Evolutionary conservation across 2,797 vertebrate genomes (phyloP), one percentile per base, ranked within the genome.

Genomic region (Gallinago stenura): DNA sequence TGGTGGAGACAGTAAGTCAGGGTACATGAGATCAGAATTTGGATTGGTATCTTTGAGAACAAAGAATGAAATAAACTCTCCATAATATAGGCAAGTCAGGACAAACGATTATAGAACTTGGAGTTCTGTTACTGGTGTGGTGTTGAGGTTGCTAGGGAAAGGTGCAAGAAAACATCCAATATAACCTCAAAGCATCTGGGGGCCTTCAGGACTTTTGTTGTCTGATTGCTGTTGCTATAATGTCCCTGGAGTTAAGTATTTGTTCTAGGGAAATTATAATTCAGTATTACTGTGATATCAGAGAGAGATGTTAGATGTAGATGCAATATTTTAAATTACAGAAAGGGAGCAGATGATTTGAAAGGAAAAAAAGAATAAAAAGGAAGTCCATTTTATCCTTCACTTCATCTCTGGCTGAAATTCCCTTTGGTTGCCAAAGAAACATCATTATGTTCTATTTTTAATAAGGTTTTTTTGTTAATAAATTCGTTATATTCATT

Each of bases 81-180:
- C 6, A 2, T 89, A 31, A 73, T 78, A 33, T 25, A 81, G 57
- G 26, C 85, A 83, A 78, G 41, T 91, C 61, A 89, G 54, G 62
- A 61, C 75, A 94, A 71, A 79, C 54, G 6, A 50, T 60, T 80
- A 35, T 53, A 31, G 69, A 77, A 58, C 39, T 65, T 78, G 65
- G 71, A 70, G 53, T 80, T 28, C 20, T 78, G 22, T 66, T 89
- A 33, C 37, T 89, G 64, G 37, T 69, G 30, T 60, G 31, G 30
- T 78, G 65, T 62, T 83, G 85, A 88, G 54, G 85, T 97, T 96
- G 94, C 95, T 91, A 96, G 85, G 91, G 76, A 72, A 91, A 92
- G 72, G 61, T 83, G 25, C 43, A 75, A 91, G 65, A 73, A 96
- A 95, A 83, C 58, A 91, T 88, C 90, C 25, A 8, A 0, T 53